Evolutionary conservation across 2,797 vertebrate species (phyloP), one percentile per base, ranked within the genome.

Genomic region (Gallinago solitaria): DNA sequence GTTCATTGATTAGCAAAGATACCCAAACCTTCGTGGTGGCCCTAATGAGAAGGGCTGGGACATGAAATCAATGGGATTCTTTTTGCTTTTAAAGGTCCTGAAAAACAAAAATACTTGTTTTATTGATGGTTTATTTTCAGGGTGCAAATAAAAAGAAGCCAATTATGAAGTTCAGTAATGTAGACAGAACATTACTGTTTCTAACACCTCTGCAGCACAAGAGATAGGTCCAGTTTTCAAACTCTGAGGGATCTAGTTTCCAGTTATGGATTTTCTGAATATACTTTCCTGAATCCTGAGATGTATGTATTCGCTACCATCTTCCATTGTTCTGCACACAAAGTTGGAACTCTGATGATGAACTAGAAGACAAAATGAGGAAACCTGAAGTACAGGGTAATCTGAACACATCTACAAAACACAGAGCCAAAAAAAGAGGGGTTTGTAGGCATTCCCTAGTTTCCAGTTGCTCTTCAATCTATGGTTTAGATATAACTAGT

Each of bases 101-200:
- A 35, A 69, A 81, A 90, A 16, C 6, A 87, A 50, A 59, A 24
- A 32, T 56, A 9, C 28, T 87, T 82, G 10, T 83, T 69, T 50
- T 76, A 91, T 69, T 90, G 23, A 50, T 86, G 33, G 25, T n/a
- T 94, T 89, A 53, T 85, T 91, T 63, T 87, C 30, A 83, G 20
- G 11, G 5, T 48, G 24, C 9, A 79, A 79, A 79, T 64, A 65
- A 74, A 81, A 94, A 50, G 9, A 48, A 90, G 20, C 21, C 11
- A 81, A 30, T 79, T 78, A 69, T 33, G 61, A 75, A 63, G 23
- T 48, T 93, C 43, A 45, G 27, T 56, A 80, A 33, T 3, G 16
- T 27, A 45, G 21, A 73, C 11, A 32, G 12, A 81, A 56, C 2
- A 0, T 48, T 60, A 27, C 12, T 68, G 17, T 14, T 82, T 11